These are phyloP conservation scores for Drosophila rhopaloa DNA, from an alignment of 1,140 invertebrate species.

Conservation along the genomic window DNA sequence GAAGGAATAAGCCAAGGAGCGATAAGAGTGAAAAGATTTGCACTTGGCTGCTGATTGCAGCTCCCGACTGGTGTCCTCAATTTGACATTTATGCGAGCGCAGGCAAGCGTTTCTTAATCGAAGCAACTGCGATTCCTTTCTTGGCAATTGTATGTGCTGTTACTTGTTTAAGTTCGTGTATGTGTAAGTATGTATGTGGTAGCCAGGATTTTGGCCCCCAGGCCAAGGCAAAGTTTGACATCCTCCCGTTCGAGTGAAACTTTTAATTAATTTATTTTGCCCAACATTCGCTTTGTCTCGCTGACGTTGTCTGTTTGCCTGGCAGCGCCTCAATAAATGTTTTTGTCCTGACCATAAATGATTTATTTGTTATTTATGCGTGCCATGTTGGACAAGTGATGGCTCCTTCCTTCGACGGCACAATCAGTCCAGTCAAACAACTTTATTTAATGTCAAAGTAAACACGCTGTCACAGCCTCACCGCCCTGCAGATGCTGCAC, in stretches of 20 bases:
- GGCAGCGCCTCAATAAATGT: constrained; percentile 71
- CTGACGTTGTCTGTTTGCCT: constrained; percentile 21
- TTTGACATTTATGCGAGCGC: constrained; percentile 72
- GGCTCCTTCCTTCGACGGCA: constrained; percentile 24
- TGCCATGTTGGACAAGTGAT: constrained; percentile 41
- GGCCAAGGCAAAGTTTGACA: constrained; percentile 34
- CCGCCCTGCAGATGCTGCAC: constrained; percentile 8
- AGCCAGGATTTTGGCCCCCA: constrained; percentile 13
- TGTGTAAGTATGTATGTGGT: constrained; percentile 11
- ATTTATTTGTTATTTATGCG: constrained; percentile 83
- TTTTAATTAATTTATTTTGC: constrained; percentile 80
- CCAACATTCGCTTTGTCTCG: constrained; percentile 48
- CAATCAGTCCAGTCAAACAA: constrained; percentile 73
- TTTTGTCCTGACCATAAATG: constrained; percentile 77
- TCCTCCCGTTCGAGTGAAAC: constrained; percentile 37
- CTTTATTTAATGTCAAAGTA: constrained; percentile 83
- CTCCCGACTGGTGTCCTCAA: constrained; percentile 61
- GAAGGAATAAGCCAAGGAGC: constrained; percentile 45
- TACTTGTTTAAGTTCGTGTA: neutral
- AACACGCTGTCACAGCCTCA: constrained; percentile 43
- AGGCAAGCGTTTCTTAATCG: constrained; percentile 59
- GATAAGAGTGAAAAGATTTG: constrained; percentile 58
- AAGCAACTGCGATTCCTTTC: constrained; percentile 52
- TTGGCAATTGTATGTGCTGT: constrained; percentile 33
- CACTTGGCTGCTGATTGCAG: constrained; percentile 78